Evolutionary conservation across 2,888 invertebrate genomes (phyloP), one percentile per base, ranked within the genome.

Genomic region (Parnassius glacialis): DNA sequence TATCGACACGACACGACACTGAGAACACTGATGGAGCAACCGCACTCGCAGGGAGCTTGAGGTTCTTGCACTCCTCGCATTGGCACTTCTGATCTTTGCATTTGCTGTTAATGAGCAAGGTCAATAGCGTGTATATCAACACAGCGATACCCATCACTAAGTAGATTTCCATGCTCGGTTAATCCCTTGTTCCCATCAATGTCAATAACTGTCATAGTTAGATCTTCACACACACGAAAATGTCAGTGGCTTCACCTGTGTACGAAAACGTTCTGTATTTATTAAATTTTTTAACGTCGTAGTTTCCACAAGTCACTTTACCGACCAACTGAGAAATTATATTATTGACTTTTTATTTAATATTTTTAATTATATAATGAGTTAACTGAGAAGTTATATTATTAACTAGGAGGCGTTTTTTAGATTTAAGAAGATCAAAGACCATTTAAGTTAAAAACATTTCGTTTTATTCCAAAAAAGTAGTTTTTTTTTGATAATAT

Each of bases 131-230:
- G 73, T 90, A 91, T 43, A 90, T 78, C 70, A 90, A 71, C 65
- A 90, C 81, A 61, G 83, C 90, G 76, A 90, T 79, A 64, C 89
- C 89, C 61, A 90, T 67, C 64, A 90, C 79, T 63, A 88, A 69
- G 74, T 86, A 90, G 72, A 90, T 78, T 81, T 90, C 90, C 90
- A 90, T 90, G 57, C 67, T 80, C 16, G 55, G 41, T 41, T 16
- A 42, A 43, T 50, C 10, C 41, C 12, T 50, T 59, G 45, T 78
- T 64, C 68, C 57, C 52, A 48, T 13, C 48, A n/a, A 13, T 16
- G 16, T n/a, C 48, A 48, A 48, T 2, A 48, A 57, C 53, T 64
- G 74, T 72, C 77, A 76, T 74, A 69, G 67, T 65, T 51, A 12
- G 41, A 13, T 2, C 67, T 72, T 57, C 47, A 42, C n/a, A 42